Evolutionary conservation across 2,797 vertebrate genomes (phyloP), one percentile per base, ranked within the genome.

Genomic region (Enteromius unitaeniatus): DNA sequence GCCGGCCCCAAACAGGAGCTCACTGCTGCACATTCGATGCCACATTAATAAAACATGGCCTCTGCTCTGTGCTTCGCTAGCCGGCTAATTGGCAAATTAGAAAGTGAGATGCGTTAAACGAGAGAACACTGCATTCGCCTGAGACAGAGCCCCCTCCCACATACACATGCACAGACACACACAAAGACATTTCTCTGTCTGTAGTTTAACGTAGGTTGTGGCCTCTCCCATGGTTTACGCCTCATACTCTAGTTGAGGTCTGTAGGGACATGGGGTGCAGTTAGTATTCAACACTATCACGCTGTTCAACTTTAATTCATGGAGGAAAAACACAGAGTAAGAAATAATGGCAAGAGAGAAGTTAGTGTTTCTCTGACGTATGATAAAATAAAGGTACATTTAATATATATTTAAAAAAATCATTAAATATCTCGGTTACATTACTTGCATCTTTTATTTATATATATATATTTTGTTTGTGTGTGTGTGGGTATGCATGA

Each of bases 1-100:
- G 74, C 87, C 83, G 85, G 93, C 93, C 93, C 92, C 93, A 90
- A 92, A 90, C 93, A 89, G 87, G 88, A 89, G 91, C 90, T 87
- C 88, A 86, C 86, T 86, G 90, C 84, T 67, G 86, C 84, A 72
- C 84, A 91, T 92, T 95, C 93, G 90, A 90, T 94, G 94, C 91
- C 80, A 89, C 94, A 97, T 98, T 96, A 96, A 98, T 98, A 97
- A 98, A 97, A 96, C 97, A 97, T 98, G 95, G 91, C 90, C 93
- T 91, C 91, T 92, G 95, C 95, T 95, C 95, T 95, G 93, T 90
- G 92, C 90, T 90, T 93, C 82, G 91, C 95, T 93, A 92, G 93
- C 93, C 92, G 93, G 92, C 95, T 98, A 98, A 98, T 97, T 97
- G 96, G 95, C 96, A 97, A 96, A 97, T 98, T 98, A 99, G 96